Evolutionary conservation across 2,888 invertebrate species (phyloP).

Genomic region (Agonopterix subpropinquella): DNA sequence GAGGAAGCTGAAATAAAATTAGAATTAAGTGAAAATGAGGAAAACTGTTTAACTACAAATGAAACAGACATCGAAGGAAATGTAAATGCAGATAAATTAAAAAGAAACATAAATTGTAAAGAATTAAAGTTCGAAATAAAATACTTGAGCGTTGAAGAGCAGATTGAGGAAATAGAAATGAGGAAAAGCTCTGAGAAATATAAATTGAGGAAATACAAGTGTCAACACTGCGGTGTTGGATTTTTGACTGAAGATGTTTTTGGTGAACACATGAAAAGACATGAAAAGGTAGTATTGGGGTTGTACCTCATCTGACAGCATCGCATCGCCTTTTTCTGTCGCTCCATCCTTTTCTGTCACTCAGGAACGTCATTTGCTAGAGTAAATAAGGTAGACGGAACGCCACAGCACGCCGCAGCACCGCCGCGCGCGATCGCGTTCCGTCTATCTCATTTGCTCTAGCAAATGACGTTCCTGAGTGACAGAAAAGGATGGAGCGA

Average conservation of each 20-base stretch:
- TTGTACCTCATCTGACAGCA: too few relatives aligned
- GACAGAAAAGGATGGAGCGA: too few relatives aligned
- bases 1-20: background rate
- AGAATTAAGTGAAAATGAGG: background rate
- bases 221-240: conserved; percentile 14
- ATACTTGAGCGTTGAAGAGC: conserved; percentile 19
- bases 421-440: too few relatives aligned
- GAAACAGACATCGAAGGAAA: background rate
- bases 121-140: conserved; percentile 18
- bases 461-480: too few relatives aligned
- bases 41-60: conserved; percentile 1
- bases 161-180: conserved; percentile 16
- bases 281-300: background rate
- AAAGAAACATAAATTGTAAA: conserved; percentile 1
- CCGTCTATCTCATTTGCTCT: too few relatives aligned
- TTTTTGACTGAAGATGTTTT: conserved; percentile 6
- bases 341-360: too few relatives aligned
- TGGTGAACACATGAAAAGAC: background rate
- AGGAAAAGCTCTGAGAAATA: conserved; percentile 11
- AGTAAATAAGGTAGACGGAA: too few relatives aligned
- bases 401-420: too few relatives aligned
- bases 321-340: too few relatives aligned
- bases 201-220: conserved; percentile 14
- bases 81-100: conserved; percentile 2
- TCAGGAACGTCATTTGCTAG: too few relatives aligned